phyloP scores from a whole-genome alignment of 1,140 invertebrate species.

The Tetraneura akinire region DNA sequence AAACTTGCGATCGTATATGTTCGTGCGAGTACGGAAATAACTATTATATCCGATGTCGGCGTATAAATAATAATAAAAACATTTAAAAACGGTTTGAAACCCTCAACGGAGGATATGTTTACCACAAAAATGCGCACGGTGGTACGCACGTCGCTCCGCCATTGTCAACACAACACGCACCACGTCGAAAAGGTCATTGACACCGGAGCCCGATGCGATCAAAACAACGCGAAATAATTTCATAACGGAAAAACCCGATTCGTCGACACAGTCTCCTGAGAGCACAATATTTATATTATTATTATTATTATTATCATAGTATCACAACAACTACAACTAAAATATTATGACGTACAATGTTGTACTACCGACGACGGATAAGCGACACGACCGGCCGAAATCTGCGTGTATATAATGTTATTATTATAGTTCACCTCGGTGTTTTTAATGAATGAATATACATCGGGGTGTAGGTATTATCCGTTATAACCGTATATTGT shows the following conservation, averaged over 20 bases:
- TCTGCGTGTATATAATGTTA: neutral
- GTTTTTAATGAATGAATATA: conserved; percentile 25
- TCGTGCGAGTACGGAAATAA: too few species aligned
- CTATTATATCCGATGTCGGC: too few species aligned
- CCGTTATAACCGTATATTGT: neutral
- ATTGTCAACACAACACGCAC: conserved; percentile 44
- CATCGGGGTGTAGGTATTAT: neutral
- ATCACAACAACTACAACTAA: too few species aligned
- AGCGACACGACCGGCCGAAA: conserved; percentile 5
- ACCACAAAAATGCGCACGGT: conserved; percentile 29
- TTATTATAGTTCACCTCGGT: conserved; percentile 1
- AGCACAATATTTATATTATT: neutral
- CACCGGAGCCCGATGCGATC: conserved; percentile 33
- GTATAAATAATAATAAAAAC: neutral
- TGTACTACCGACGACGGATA: too few species aligned
- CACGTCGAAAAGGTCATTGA: conserved; percentile 46
- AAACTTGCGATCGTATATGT: too few species aligned
- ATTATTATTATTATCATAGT: too few species aligned
- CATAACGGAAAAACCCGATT: conserved; percentile 47
- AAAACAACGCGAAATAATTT: conserved; percentile 49
- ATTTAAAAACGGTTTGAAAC: neutral
- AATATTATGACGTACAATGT: too few species aligned
- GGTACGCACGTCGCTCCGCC: conserved; percentile 30
- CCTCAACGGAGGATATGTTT: conserved; percentile 29
- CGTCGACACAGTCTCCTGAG: neutral